Evolutionary conservation across 2,113 vertebrate genomes (phyloP).

Genomic region (Naja naja): DNA sequence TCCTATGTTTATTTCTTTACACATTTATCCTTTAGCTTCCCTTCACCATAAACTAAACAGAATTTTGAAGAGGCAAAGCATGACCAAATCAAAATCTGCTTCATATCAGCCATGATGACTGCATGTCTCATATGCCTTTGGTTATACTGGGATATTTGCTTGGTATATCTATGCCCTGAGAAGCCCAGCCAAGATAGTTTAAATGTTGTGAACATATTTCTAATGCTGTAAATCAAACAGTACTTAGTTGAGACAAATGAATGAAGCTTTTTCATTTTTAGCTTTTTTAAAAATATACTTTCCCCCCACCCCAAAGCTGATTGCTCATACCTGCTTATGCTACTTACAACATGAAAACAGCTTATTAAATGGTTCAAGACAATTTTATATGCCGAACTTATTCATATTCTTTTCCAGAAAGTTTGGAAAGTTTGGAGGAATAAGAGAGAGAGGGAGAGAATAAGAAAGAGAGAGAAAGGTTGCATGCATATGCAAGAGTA

Average conservation of each 20-base stretch:
- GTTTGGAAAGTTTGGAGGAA: background rate
- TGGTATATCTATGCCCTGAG: background rate
- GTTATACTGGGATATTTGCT: background rate
- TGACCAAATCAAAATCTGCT: background rate
- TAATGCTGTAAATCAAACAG: background rate
- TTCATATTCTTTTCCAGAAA: conserved; percentile 6
- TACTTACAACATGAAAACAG: background rate
- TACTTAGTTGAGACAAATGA: background rate
- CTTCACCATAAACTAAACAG: background rate
- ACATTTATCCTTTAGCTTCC: background rate
- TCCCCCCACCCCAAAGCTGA: background rate
- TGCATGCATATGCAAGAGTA: background rate
- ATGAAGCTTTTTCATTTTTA: background rate
- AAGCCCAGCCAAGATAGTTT: background rate
- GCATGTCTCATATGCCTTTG: background rate
- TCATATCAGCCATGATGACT: background rate
- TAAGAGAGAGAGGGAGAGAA: background rate
- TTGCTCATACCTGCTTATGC: background rate
- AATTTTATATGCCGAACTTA: background rate
- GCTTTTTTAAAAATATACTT: background rate
- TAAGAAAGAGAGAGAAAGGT: background rate
- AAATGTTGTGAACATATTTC: background rate
- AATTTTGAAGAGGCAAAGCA: background rate
- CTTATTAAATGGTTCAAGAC: background rate
- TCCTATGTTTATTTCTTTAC: background rate